phyloP scores from a whole-genome alignment of 2,888 invertebrate species.

The Eupithecia pulchellata region DNA sequence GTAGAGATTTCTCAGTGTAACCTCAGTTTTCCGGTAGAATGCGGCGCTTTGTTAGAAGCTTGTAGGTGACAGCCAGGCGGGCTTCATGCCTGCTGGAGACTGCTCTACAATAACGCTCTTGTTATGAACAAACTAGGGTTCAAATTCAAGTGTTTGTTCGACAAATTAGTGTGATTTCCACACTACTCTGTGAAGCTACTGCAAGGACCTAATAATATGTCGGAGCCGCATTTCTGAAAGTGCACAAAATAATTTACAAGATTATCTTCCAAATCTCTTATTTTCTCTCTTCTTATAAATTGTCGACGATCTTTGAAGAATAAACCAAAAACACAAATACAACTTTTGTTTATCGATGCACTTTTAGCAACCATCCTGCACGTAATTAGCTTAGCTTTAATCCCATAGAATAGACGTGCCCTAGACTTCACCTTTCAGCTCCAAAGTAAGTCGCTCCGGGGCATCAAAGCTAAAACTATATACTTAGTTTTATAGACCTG shows the following conservation, averaged over 20 bases:
- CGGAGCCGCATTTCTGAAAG: no score
- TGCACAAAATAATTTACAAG: no score
- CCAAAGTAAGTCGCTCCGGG: neutral
- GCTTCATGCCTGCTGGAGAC: neutral
- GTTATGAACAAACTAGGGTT: neutral
- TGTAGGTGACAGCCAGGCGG: neutral
- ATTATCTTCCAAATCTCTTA: no score
- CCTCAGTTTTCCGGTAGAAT: neutral
- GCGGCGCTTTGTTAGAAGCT: neutral
- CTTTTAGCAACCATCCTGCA: neutral
- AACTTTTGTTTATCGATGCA: no score
- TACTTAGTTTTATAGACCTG: neutral
- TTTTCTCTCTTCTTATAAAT: no score
- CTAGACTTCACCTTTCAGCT: neutral
- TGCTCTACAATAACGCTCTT: neutral
- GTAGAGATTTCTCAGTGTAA: no score
- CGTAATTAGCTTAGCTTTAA: neutral
- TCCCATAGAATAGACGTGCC: neutral
- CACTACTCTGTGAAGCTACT: neutral
- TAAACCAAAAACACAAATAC: no score
- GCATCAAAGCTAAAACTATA: neutral
- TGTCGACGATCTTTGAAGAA: no score
- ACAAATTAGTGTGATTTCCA: neutral
- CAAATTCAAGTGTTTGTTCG: neutral
- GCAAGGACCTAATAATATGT: neutral